These are phyloP conservation scores for Propithecus coquereli DNA, from an alignment of 2,113 vertebrate genomes.

Conservation along the genomic window DNA sequence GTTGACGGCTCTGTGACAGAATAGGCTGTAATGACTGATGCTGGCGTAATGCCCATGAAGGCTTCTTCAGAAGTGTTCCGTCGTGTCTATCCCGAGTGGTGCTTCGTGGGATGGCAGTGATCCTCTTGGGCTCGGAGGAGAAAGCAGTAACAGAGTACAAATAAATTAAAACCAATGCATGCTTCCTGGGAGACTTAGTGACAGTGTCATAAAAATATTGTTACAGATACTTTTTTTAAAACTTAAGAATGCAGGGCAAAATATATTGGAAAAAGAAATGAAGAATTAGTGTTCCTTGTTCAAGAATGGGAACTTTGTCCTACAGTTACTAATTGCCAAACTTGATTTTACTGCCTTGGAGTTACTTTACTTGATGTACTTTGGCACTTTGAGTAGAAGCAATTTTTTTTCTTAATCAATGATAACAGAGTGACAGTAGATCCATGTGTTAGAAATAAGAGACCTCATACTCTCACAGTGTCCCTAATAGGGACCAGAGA, in stretches of 20 bases:
- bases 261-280: neutral
- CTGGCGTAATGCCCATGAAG: neutral
- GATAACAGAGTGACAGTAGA: neutral
- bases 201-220: neutral
- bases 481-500: neutral
- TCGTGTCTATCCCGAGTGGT: neutral
- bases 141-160: neutral
- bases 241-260: neutral
- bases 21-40: neutral
- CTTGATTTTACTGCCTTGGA: neutral
- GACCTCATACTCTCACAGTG: neutral
- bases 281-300: neutral
- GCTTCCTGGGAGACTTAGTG: neutral
- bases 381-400: neutral
- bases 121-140: neutral
- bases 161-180: neutral
- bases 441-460: neutral
- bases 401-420: neutral
- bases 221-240: neutral
- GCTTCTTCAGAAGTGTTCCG: neutral
- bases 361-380: slow-evolving; percentile 1
- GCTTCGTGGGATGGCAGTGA: neutral
- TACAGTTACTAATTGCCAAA: neutral
- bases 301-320: neutral
- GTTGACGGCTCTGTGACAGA: slow-evolving; percentile 38